Percentiles rank a stretch among this genome's conserved stretches.
Evolutionary conservation across 2,888 invertebrate species (phyloP).

Genomic region (Cheilosia vernalis): DNA sequence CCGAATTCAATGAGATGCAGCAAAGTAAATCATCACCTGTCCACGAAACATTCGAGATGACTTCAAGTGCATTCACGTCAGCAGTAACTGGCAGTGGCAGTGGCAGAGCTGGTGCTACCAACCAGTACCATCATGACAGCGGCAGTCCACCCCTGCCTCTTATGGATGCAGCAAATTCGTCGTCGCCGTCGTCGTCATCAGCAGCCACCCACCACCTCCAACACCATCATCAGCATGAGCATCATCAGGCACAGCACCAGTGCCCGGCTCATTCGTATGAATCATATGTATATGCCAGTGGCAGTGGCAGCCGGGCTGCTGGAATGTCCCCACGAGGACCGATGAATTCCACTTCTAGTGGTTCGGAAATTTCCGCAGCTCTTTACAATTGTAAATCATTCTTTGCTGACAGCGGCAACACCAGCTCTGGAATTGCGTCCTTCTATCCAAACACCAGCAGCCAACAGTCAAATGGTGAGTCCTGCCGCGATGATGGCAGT

Average conservation of each 20-base stretch:
- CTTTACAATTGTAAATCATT: constrained; percentile 74
- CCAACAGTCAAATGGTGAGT: constrained; percentile 56
- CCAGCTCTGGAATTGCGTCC: constrained; percentile 62
- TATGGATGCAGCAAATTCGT: constrained; percentile 51
- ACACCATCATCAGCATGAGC: constrained; percentile 42
- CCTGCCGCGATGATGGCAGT: constrained; percentile 58
- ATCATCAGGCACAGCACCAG: constrained; percentile 44
- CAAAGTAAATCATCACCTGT: constrained; percentile 74
- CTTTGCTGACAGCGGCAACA: constrained; percentile 67
- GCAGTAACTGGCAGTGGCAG: constrained; percentile 36
- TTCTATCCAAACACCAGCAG: constrained; percentile 59
- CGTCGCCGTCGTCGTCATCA: constrained; percentile 30
- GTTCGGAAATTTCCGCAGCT: constrained; percentile 61
- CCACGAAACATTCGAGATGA: constrained; percentile 71
- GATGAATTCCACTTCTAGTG: constrained; percentile 56
- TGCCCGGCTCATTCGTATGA: constrained; percentile 68
- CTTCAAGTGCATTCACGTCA: constrained; percentile 64
- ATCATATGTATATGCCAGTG: constrained; percentile 67
- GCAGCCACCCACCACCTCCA: constrained; percentile 25
- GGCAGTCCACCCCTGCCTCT: constrained; percentile 59
- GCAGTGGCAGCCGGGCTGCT: constrained; percentile 53
- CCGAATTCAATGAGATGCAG: constrained; percentile 73
- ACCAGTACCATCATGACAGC: constrained; percentile 56
- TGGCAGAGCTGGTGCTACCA: constrained; percentile 16
- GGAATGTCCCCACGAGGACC: constrained; percentile 62